Evolutionary conservation across 2,797 vertebrate species (phyloP), one percentile per base, ranked within the genome.

Genomic region (Oreochromis grahami): DNA sequence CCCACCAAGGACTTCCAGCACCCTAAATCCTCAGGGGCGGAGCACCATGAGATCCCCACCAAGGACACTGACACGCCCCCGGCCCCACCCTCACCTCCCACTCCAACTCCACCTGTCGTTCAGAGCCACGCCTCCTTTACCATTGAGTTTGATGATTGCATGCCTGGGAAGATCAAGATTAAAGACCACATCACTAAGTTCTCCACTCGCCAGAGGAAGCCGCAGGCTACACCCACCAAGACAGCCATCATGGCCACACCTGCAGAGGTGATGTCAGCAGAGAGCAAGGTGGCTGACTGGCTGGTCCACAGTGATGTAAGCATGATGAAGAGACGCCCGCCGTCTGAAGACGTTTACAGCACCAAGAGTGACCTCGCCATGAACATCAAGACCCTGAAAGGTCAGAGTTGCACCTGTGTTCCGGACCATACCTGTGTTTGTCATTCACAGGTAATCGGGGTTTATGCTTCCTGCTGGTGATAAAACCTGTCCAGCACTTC

Each of bases 111-210:
- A 0, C 97, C 98, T 0, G 97, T 97, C 1, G 96, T 98, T 53
- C 98, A 99, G 88, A 99, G 98, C 94, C 98, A 99, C 4, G 98
- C 98, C 36, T 99, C 98, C 74, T 99, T 99, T 94, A 99, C 98
- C 87, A 99, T 99, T 19, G 98, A 99, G 94, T 99, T 99, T 32
- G 98, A 99, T 2, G 97, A 98, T 84, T 96, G 97, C 90, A 97
- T 95, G 34, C 98, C 98, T 0, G 98, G 98, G 60, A 99, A 98
- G 94, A 97, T 99, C 72, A 99, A 98, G 94, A 99, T 99, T 94
- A 98, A 98, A 92, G 98, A 99, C 84, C 98, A 99, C 0, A 96
- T 99, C 78, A 99, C 98, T 83, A 99, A 99, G 94, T 99, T 99
- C 94, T 98, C 98, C 0, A 96, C 97, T 58, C 97, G 98, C 53